Conservation (phyloP, 2,113 vertebrate genomes). For the Boleophthalmus pectinirostris region DNA sequence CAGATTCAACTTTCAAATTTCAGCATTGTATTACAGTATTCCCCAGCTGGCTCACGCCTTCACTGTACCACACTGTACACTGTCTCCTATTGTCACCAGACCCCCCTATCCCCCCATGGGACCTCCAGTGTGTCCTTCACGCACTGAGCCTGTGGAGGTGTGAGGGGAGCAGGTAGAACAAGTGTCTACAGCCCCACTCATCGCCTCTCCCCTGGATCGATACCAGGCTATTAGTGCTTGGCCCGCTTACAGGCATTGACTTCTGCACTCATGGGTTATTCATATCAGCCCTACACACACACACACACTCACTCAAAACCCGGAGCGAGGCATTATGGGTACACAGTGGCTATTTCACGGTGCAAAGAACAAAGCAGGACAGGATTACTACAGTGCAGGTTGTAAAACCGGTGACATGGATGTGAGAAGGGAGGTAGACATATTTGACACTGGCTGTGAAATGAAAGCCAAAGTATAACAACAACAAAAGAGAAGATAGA, state of each 20-base stretch:
- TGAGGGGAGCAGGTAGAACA: constrained; percentile 67
- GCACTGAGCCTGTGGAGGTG: constrained; percentile 61
- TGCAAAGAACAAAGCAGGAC: constrained; percentile 35
- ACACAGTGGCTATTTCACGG: constrained; percentile 46
- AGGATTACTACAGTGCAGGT: constrained; percentile 26
- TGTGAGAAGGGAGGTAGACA: constrained; percentile 6
- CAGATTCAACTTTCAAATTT: neutral
- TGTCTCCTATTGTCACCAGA: constrained; percentile 22
- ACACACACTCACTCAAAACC: neutral
- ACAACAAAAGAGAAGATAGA: neutral
- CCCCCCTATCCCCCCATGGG: constrained; percentile 24
- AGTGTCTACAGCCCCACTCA: constrained; percentile 66
- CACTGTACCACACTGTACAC: constrained; percentile 22
- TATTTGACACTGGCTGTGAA: neutral
- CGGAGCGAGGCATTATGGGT: constrained; percentile 33
- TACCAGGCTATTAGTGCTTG: constrained; percentile 72
- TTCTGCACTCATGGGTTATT: constrained; percentile 69
- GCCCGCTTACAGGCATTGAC: constrained; percentile 70
- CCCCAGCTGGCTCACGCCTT: neutral
- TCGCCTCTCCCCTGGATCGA: constrained; percentile 67
- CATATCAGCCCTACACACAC: constrained; percentile 44
- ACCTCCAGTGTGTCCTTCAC: constrained; percentile 58
- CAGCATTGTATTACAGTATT: neutral
- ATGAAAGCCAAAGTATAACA: neutral
- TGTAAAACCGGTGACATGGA: constrained; percentile 27